Percentiles rank a stretch among this genome's conserved stretches.
Evolutionary conservation across 2,113 vertebrate genomes (phyloP).

Genomic region (Vimba vimba): DNA sequence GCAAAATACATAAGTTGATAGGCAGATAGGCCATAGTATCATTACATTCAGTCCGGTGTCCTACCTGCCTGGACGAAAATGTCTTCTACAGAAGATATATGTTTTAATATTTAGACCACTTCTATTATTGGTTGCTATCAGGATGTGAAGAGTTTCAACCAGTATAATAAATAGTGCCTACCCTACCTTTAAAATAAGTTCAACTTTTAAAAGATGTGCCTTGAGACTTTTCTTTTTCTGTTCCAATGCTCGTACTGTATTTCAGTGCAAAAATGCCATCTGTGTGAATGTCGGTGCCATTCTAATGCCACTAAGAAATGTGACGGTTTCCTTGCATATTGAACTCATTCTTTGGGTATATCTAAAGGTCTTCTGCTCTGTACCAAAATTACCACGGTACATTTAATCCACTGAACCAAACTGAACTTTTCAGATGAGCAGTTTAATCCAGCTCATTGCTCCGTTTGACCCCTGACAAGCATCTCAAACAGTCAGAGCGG

Average conservation of each 20-base stretch:
- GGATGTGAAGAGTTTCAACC: too few relatives aligned
- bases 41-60: too few relatives aligned
- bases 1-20: too few relatives aligned
- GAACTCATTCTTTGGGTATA: neutral
- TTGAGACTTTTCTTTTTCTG: neutral
- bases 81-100: too few relatives aligned
- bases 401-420: conserved; percentile 54
- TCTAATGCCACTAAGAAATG: neutral
- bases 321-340: neutral
- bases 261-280: neutral
- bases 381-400: conserved; percentile 21
- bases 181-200: neutral
- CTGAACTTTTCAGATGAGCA: conserved; percentile 65
- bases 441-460: conserved; percentile 60
- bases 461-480: conserved; percentile 67
- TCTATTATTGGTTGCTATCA: too few relatives aligned
- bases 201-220: neutral
- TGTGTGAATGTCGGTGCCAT: neutral
- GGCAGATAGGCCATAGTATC: too few relatives aligned
- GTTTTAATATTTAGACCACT: too few relatives aligned
- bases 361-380: neutral
- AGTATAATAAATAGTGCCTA: too few relatives aligned
- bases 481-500: conserved; percentile 69
- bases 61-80: too few relatives aligned
- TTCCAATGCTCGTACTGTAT: neutral